These are phyloP conservation scores for Garra rufa DNA, from an alignment of 2,113 vertebrate species.

Conservation along the genomic window DNA sequence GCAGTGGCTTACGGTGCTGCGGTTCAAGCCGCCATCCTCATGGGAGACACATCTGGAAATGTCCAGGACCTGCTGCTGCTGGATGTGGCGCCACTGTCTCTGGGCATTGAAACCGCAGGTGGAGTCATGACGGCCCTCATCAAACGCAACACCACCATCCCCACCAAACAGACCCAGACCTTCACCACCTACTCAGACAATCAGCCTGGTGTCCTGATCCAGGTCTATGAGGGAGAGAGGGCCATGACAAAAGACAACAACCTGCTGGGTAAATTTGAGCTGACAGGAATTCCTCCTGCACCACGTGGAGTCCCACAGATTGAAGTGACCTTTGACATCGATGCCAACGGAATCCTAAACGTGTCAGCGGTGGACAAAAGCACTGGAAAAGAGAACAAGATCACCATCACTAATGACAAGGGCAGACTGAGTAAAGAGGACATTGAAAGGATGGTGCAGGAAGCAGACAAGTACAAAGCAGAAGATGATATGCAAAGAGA, in stretches of 20 bases:
- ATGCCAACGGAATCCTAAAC: conserved; percentile 42
- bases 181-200: conserved; percentile 23
- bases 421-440: conserved; percentile 43
- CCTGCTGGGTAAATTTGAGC: conserved; percentile 52
- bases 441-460: conserved; percentile 30
- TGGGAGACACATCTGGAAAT: conserved; percentile 26
- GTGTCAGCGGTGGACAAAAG: conserved; percentile 43
- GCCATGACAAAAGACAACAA: conserved; percentile 54
- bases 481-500: conserved; percentile 27
- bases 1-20: conserved; percentile 89
- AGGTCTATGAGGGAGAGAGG: conserved; percentile 48
- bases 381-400: conserved; percentile 44
- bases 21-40: conserved; percentile 63
- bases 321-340: conserved; percentile 42
- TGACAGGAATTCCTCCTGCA: conserved; percentile 48
- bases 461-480: conserved; percentile 16
- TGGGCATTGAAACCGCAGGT: conserved; percentile 17
- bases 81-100: conserved; percentile 7
- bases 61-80: conserved; percentile 33
- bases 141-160: conserved; percentile 27
- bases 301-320: conserved; percentile 49
- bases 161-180: conserved; percentile 33
- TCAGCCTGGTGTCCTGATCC: conserved; percentile 40
- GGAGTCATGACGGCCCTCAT: conserved; percentile 25
- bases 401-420: conserved; percentile 52